Base-by-base conservation (phyloP, 2,888 invertebrate species). In the Prenolepis imparis region DNA sequence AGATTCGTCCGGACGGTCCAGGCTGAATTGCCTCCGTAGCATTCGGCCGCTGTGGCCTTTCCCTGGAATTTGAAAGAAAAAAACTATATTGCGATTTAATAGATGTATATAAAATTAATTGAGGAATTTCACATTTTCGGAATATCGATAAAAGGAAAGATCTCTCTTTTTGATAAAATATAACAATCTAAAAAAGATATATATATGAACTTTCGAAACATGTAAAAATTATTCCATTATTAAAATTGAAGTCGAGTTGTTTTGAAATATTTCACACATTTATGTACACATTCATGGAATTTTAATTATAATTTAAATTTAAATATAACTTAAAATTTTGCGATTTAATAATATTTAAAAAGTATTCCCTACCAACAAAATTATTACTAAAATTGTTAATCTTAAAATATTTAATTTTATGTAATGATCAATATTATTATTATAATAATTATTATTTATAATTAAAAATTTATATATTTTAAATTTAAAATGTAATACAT, bases 1-100 rank as follows among this genome's bases (percentile, higher is more conserved):
- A 89, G 95, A 94, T 84, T 96, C 96, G 90, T 97, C 97, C 28
- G 96, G 96, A 32, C 97, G 96, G 93, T 97, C 97, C 80, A 97
- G 94, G 92, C 97, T 97, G 91, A 97, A 97, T 94, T 97, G 97
- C 63, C 97, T 95, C 77, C 96, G 95, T 63, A 97, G 94, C 86
- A 96, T 95, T 21, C 96, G 95, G 86, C 94, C 95, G n/a, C 92
- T 88, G 41, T 90, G 18, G 0, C 59, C 41, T 64, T 85, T 87
- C n/a, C 87, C 90, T 89, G 41, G 28, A 81, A 80, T 28, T 11
- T 18, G 24, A 63, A 9, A 44, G 44, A 36, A 32, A 52, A 52
- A 52, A 52, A 52, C 2, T n/a, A 2, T 44, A 52, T 63, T 18
- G 15, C 1, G 11, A 28, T 61, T 39, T 12, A 55, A 32, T 39